Evolutionary conservation across 2,888 invertebrate species (phyloP), one percentile per base, ranked within the genome.

Genomic region (Amphipoea oculea): DNA sequence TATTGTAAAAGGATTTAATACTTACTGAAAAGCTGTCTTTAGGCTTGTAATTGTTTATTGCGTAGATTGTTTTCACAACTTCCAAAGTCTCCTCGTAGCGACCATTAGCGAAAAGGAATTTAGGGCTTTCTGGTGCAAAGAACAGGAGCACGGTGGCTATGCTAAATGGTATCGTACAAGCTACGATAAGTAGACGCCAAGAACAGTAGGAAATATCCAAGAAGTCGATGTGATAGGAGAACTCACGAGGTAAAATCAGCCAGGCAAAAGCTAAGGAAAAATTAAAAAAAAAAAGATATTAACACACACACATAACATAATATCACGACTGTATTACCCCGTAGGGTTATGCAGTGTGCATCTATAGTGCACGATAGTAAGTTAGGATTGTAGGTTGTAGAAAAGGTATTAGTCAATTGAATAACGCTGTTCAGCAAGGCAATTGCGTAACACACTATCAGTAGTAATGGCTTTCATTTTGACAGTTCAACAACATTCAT

Each of bases 111-210:
- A 98, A 96, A 54, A 98, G 95, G 92, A 98, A 99, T 93, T 98
- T 98, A 0, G 99, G 99, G 83, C 98, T 99, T 93, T 99, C 99
- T 0, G 98, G 98, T 40, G 98, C 97, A 69, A 96, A 95, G 5
- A 97, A 92, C 23, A 98, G 93, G n/a, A 97, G 95, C 0, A 97
- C 48, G 0, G 98, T 97, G 0, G 98, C 97, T 0, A 98, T 69
- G 0, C 98, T 90, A 87, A 98, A 98, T 0, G 98, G 98, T 7
- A 98, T 68, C 0, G 98, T 97, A 82, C 98, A 97, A 0, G 98
- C 93, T 0, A 98, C 96, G 1, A 99, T 93, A 73, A 98, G 97
- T 12, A 98, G 91, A 12, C 99, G 97, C 99, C 99, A 99, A 0
- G 98, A 98, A 62, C 97, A 97, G 90, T 98, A 98, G 0, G 93